phyloP scores from a whole-genome alignment of 2,797 vertebrate genomes.

The Acanthis flammea region DNA sequence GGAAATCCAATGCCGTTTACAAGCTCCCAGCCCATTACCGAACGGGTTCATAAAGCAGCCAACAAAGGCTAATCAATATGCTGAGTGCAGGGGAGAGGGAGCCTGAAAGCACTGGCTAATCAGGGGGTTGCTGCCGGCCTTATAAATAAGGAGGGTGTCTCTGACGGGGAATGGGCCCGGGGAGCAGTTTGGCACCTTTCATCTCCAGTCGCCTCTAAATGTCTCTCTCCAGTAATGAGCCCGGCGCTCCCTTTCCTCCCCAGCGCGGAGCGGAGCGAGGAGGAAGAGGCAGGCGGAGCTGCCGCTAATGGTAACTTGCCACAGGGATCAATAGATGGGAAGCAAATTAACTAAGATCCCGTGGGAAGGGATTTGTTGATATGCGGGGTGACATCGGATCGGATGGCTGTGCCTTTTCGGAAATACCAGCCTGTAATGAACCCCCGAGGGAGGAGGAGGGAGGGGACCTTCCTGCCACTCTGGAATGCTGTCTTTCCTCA shows the following conservation, averaged over 20 bases:
- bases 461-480: neutral
- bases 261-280: neutral
- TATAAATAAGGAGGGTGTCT: neutral
- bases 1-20: slow-evolving; percentile 58
- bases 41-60: slow-evolving; percentile 50
- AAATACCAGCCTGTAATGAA: slow-evolving; percentile 57
- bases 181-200: slow-evolving; percentile 23
- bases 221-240: slow-evolving; percentile 35
- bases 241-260: neutral
- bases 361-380: slow-evolving; percentile 57
- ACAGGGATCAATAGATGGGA: slow-evolving; percentile 60
- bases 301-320: slow-evolving; percentile 53
- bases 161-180: neutral
- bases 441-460: slow-evolving; percentile 27
- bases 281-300: slow-evolving; percentile 17
- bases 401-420: neutral
- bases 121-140: neutral
- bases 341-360: slow-evolving; percentile 60
- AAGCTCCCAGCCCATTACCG: slow-evolving; percentile 55
- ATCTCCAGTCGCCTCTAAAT: neutral
- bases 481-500: slow-evolving; percentile 2
- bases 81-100: slow-evolving; percentile 14
- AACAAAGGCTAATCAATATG: slow-evolving; percentile 67
- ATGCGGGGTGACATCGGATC: neutral
- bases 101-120: slow-evolving; percentile 45